Conservation (phyloP, 2,797 vertebrate genomes). For the Pyrocephalus nanus region DNA sequence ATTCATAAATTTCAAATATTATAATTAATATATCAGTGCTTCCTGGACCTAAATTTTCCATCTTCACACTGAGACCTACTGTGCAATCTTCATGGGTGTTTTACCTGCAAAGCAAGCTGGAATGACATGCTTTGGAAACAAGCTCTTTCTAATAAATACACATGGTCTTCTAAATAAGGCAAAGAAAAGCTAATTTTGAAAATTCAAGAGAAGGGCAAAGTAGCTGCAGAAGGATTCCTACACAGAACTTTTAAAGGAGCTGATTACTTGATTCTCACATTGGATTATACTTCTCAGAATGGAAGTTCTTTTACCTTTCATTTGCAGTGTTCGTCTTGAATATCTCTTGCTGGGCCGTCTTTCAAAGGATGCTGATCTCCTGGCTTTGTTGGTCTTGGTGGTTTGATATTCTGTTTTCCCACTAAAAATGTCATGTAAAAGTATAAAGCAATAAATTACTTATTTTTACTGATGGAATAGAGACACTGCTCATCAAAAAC, state of each 20-base stretch:
- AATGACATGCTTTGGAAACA: background rate
- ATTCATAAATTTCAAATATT: background rate
- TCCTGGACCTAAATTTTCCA: background rate
- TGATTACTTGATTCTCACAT: background rate
- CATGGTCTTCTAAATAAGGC: background rate
- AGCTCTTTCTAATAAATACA: background rate
- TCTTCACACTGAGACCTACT: background rate
- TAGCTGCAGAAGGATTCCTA: background rate
- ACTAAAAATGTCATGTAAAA: slow-evolving; percentile 72
- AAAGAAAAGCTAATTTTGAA: background rate
- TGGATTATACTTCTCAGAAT: background rate
- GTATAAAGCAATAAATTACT: background rate
- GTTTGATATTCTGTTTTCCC: slow-evolving; percentile 99
- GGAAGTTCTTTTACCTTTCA: slow-evolving; percentile 80
- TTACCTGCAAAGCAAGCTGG: background rate
- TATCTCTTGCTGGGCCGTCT: slow-evolving; percentile 96
- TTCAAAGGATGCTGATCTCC: slow-evolving; percentile 93
- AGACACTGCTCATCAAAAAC: background rate
- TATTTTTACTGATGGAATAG: background rate
- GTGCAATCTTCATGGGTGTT: background rate
- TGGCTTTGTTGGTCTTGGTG: slow-evolving; percentile 93
- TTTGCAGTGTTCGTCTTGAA: slow-evolving; percentile 89
- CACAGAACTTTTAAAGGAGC: background rate
- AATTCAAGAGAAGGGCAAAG: background rate
- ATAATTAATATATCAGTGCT: background rate